phyloP scores from a whole-genome alignment of 2,113 vertebrate genomes.

The Callorhinus ursinus region DNA sequence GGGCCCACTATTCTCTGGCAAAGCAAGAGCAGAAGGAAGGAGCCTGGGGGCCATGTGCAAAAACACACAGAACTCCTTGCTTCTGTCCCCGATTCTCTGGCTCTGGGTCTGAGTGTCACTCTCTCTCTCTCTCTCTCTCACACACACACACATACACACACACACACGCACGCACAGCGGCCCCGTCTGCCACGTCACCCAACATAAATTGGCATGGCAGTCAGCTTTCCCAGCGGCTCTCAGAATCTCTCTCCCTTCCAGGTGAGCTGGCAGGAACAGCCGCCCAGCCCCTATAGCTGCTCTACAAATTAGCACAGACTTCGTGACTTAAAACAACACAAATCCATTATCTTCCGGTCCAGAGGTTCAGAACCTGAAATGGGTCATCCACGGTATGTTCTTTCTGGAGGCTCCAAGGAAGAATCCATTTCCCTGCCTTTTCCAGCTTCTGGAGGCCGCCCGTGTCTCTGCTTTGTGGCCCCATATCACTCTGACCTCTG shows the following conservation, averaged over 20 bases:
- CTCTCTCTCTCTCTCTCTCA: too few species aligned
- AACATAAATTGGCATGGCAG: background rate
- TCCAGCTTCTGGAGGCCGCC: background rate
- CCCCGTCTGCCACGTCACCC: background rate
- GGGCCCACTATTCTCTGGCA: background rate
- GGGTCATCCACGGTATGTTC: background rate
- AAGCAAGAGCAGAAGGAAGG: background rate
- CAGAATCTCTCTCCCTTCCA: too few species aligned
- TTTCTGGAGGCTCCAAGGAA: background rate
- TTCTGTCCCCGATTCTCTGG: background rate
- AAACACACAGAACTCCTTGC: background rate
- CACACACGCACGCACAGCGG: too few species aligned
- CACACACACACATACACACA: background rate
- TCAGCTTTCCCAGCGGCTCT: background rate
- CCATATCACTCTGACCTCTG: accelerated
- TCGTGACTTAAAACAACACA: background rate
- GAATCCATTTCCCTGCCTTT: background rate
- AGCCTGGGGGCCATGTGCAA: too few species aligned
- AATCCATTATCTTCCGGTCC: background rate
- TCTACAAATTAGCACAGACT: background rate
- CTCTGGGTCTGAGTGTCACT: background rate
- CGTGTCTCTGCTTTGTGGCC: accelerated
- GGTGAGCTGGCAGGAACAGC: background rate
- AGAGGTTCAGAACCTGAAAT: background rate
- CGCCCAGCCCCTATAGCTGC: accelerated